Evolutionary conservation across 2,113 vertebrate genomes (phyloP), one percentile per base, ranked within the genome.

Genomic region (Corydoras maculifer): DNA sequence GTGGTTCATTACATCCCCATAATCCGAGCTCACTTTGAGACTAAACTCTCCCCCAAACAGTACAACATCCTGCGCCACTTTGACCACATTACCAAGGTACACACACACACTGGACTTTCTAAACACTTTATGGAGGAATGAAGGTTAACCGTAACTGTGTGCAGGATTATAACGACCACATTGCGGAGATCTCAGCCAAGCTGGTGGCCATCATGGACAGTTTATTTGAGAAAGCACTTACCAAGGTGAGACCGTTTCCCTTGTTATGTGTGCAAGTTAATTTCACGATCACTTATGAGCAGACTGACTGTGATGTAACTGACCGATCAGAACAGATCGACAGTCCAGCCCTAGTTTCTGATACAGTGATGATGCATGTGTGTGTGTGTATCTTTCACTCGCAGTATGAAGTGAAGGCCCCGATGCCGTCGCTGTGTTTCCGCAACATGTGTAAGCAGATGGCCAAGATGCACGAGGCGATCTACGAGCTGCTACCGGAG

Each of bases 141-240:
- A 25, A 25, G 18, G 18, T 25, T 25, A 25, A 25, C 18, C 18
- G 18, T 25, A 25, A 25, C 18, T 54, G 48, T 76, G 65, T 83
- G 32, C 87, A 99, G 97, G 96, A 99, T 86, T 99, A 98, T 85
- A 95, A 93, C 3, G 96, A 99, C 79, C 97, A 99, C 86, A 92
- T 99, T 75, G 86, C 95, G 31, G 97, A 99, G 84, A 94, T 99
- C 82, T 94, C 93, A 14, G 92, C 94, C 13, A 99, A 99, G 80
- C 92, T 99, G 64, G 97, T 99, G 84, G 95, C 95, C 78, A 99
- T 99, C 86, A 99, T 99, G 96, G 96, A 99, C 86, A 90, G 91
- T 70, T 86, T 98, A 80, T 99, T 96, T 84, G 96, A 99, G 87
- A 99, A 95, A 83, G 87, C 93, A 3, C 83, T 99, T 69, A 94